These are phyloP conservation scores for Pelusios castaneus DNA, from an alignment of 2,113 vertebrate genomes.

Conservation along the genomic window DNA sequence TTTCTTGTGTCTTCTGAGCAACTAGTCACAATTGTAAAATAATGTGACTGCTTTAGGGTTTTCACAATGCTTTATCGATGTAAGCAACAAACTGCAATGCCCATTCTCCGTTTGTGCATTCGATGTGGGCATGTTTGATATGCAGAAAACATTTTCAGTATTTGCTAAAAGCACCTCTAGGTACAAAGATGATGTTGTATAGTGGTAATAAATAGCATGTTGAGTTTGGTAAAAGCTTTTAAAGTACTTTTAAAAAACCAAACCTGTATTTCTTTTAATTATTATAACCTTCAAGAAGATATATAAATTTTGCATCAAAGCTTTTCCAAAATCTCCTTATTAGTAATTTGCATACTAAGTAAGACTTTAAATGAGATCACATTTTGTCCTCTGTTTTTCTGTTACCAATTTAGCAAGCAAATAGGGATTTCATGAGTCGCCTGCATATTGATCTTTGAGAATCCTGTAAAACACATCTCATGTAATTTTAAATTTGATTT, in stretches of 20 bases:
- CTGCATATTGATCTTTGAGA: constrained; percentile 1
- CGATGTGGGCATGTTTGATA: constrained; percentile 16
- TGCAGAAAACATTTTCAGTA: constrained; percentile 13
- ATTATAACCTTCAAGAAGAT: background rate
- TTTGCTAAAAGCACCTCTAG: constrained; percentile 30
- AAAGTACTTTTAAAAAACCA: constrained; percentile 39
- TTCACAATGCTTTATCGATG: background rate
- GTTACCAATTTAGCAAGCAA: constrained; percentile 26
- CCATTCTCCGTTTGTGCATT: background rate
- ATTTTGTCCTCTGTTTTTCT: constrained; percentile 23
- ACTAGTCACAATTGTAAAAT: background rate
- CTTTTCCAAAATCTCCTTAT: constrained; percentile 13
- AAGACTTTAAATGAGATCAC: constrained; percentile 22
- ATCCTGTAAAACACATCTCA: background rate
- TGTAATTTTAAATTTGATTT: constrained; percentile 50
- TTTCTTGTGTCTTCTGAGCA: background rate
- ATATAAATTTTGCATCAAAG: constrained; percentile 19
- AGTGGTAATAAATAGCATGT: background rate
- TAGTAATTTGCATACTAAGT: constrained; percentile 58
- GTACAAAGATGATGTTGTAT: constrained; percentile 3
- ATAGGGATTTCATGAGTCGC: background rate
- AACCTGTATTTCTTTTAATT: constrained; percentile 30
- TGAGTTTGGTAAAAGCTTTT: constrained; percentile 30
- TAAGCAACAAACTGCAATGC: background rate
- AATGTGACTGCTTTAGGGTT: background rate